Evolutionary conservation across 2,888 invertebrate genomes (phyloP).

Genomic region (Drosophila eohydei): DNA sequence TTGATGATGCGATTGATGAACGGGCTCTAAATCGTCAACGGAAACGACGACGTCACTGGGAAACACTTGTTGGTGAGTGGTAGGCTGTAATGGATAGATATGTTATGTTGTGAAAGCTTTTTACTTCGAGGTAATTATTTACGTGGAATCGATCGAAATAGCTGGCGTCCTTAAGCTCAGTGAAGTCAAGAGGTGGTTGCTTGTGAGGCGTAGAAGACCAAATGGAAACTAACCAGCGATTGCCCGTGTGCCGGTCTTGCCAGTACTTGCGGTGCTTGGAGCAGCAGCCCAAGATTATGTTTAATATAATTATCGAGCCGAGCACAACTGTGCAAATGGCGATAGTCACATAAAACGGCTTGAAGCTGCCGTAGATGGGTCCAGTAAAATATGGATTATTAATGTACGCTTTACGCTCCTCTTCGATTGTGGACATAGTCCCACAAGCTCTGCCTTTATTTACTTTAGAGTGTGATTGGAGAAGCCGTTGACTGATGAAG

Average conservation of each 20-base stretch:
- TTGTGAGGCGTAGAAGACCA: constrained; percentile 94
- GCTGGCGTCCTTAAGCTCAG: constrained; percentile 88
- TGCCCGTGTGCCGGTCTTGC: constrained; percentile 92
- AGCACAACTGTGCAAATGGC: constrained; percentile 91
- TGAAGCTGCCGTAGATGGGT: constrained; percentile 89
- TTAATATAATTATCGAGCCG: constrained; percentile 89
- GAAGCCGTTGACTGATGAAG: constrained; percentile 36
- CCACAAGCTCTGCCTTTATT: constrained; percentile 34
- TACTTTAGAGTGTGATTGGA: constrained; percentile 37
- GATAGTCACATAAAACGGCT: constrained; percentile 93
- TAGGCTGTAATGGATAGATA: constrained; percentile 59
- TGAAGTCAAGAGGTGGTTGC: constrained; percentile 92
- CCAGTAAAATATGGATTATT: constrained; percentile 88
- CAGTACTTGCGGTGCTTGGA: constrained; percentile 92
- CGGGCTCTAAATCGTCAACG: constrained; percentile 74
- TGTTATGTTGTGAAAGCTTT: not conserved
- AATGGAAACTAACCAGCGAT: constrained; percentile 93
- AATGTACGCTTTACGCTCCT: constrained; percentile 87
- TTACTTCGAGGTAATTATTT: constrained; percentile 26
- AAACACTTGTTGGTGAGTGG: constrained; percentile 75
- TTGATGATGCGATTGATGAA: constrained; percentile 72
- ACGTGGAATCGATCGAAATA: constrained; percentile 83
- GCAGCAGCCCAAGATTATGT: constrained; percentile 92
- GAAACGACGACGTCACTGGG: constrained; percentile 79
- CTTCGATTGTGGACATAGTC: constrained; percentile 88